Conservation (phyloP, 2,888 invertebrate species). For the Diplazon laetatorius region DNA sequence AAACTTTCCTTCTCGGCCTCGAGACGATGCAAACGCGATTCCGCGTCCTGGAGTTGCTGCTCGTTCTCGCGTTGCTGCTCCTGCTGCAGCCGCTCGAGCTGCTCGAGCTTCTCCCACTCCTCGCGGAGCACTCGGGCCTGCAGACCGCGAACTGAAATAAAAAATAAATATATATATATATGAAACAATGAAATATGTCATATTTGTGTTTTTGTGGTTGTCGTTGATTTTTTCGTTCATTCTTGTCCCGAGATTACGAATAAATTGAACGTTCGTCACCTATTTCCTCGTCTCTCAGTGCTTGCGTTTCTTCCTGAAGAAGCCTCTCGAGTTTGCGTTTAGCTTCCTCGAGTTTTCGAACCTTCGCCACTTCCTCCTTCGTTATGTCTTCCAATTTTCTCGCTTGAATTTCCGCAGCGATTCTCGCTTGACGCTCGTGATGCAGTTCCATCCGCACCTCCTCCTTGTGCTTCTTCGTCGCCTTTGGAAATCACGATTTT, state of each 20-base stretch:
- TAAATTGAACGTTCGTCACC: constrained; percentile 75
- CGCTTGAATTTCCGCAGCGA: constrained; percentile 84
- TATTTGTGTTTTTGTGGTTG: too few relatives aligned
- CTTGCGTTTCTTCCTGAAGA: constrained; percentile 92
- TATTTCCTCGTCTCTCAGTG: constrained; percentile 93
- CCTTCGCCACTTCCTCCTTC: constrained; percentile 88
- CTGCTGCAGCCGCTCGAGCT: constrained; percentile 90
- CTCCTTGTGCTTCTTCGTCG: constrained; percentile 75
- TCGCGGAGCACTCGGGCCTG: constrained; percentile 90
- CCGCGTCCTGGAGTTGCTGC: constrained; percentile 88
- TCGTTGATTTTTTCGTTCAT: too few relatives aligned
- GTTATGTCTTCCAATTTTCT: constrained; percentile 88
- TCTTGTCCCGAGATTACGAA: too few relatives aligned
- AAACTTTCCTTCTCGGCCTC: constrained; percentile 88
- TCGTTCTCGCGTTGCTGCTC: constrained; percentile 91
- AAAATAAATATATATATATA: constrained; percentile 2
- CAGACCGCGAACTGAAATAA: constrained; percentile 84
- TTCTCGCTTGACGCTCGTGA: constrained; percentile 82
- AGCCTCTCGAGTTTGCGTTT: constrained; percentile 88
- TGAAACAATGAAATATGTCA: too few relatives aligned
- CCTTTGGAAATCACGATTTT: constrained; percentile 56
- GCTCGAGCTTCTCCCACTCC: constrained; percentile 93
- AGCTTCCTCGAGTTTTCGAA: constrained; percentile 89
- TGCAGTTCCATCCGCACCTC: constrained; percentile 76
- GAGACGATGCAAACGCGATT: constrained; percentile 87